A percentile compares a stretch with the other conserved stretches of the same genome.
These are phyloP conservation scores for Plemyria rubiginata DNA, from an alignment of 2,888 invertebrate species.

Conservation along the genomic window DNA sequence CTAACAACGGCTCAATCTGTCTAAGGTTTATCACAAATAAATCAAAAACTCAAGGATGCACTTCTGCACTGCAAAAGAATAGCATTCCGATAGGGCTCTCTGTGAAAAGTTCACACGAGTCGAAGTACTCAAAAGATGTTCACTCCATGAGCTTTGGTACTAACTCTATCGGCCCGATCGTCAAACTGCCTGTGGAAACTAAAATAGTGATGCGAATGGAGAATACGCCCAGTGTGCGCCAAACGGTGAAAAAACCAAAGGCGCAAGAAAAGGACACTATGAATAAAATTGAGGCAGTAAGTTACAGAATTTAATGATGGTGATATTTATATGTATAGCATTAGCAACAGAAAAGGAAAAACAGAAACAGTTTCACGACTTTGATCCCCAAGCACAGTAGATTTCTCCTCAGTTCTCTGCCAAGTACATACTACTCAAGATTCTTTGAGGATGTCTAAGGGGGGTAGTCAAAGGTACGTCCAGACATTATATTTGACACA, in stretches of 20 bases:
- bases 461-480: too few species aligned
- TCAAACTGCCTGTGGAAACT: constrained; percentile 63
- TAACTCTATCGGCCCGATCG: constrained; percentile 59
- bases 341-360: too few species aligned
- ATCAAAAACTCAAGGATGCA: constrained; percentile 23
- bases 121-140: constrained; percentile 26
- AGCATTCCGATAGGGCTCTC: constrained; percentile 1
- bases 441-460: too few species aligned
- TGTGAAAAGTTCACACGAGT: constrained; percentile 7
- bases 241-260: constrained; percentile 41
- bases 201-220: constrained; percentile 65
- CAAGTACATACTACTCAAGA: too few species aligned
- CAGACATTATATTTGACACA: too few species aligned
- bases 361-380: too few species aligned
- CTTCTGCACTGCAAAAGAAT: constrained; percentile 1
- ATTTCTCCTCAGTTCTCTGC: too few species aligned
- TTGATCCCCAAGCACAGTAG: too few species aligned
- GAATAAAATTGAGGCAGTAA: constrained; percentile 61
- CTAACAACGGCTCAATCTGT: constrained; percentile 17
- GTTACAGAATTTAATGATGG: constrained; percentile 27
- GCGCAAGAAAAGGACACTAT: constrained; percentile 44
- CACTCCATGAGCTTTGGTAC: constrained; percentile 38
- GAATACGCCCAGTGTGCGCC: constrained; percentile 34
- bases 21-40: constrained; percentile 48
- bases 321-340: too few species aligned